A percentile compares a stretch with the other conserved stretches of the same genome.
Conservation (phyloP, 2,888 invertebrate genomes). For the Diaperis boleti region DNA sequence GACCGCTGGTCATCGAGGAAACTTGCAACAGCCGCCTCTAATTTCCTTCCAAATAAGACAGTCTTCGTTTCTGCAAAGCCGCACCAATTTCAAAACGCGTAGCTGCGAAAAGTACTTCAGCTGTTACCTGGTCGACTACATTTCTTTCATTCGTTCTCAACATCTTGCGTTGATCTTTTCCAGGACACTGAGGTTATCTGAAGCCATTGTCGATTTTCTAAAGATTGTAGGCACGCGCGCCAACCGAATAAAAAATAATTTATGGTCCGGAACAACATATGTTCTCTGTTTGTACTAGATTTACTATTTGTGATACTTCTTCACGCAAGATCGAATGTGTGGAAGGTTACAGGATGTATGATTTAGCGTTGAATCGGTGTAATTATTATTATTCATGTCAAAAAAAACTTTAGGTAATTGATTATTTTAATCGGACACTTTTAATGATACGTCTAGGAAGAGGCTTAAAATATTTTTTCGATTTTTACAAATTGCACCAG, state of each 20-base stretch:
- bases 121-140: constrained; percentile 48
- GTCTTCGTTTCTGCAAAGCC: background rate
- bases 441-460: too few relatives aligned
- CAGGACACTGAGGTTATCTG: constrained; percentile 53
- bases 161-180: constrained; percentile 60
- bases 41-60: constrained; percentile 55
- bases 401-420: too few relatives aligned
- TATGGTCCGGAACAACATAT: constrained; percentile 61
- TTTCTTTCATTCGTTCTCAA: constrained; percentile 52
- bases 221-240: constrained; percentile 62
- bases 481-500: too few relatives aligned
- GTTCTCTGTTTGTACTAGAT: constrained; percentile 55
- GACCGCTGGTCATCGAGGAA: constrained; percentile 61
- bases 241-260: constrained; percentile 62
- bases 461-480: too few relatives aligned
- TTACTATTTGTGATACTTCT: constrained; percentile 25
- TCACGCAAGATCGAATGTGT: background rate
- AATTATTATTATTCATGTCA: too few relatives aligned
- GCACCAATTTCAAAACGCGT: background rate
- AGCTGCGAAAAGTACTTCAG: background rate
- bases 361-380: constrained; percentile 9
- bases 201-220: constrained; percentile 60
- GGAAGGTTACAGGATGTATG: constrained; percentile 5
- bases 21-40: constrained; percentile 49
- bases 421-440: too few relatives aligned